Base-by-base conservation (phyloP, 1,140 invertebrate species). In the Dreissena rostriformis region DNA sequence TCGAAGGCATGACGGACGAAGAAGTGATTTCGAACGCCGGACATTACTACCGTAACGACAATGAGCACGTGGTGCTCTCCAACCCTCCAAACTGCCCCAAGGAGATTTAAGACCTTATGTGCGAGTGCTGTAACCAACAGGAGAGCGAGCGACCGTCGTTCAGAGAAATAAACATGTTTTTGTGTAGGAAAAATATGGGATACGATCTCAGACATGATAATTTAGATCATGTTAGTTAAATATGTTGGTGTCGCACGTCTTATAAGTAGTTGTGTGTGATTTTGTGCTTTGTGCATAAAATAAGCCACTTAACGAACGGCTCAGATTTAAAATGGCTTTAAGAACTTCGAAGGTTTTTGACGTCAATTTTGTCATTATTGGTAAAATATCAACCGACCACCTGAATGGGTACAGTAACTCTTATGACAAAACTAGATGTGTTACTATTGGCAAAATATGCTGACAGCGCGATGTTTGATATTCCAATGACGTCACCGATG, bases 101-200 rank as follows among this genome's bases (percentile, higher is more conserved):
- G 85, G 91, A 92, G 77, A 90, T 92, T 49, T 98, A 97, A 94
- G 97, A 98, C 92, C 93, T 99, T 84, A 98, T 98, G 97, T 95
- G 96, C 84, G 97, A 98, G 91, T 98, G 98, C 92, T 99, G 98
- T 98, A 97, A 97, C 89, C 94, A 96, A 39, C 96, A 97, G 90
- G 96, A 91, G 28, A 86, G 84, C 17, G 88, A 90, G 78, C 95
- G 98, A 19, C 97, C 97, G 24, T 96, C 96, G 80, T 98, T 98
- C 94, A 95, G 96, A 78, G 97, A 98, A 93, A 97, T 98, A 82
- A 96, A 98, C 92, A 95, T 98, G 89, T 98, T 98, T 94, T 95
- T 98, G 53, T 97, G 98, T 91, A 95, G 97, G 86, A 98, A 98
- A 94, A 97, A 97, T 92, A 95, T 97, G 83, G 97, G 97, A 53